phyloP scores from a whole-genome alignment of 1,140 invertebrate genomes.

The Mercenaria mercenaria region DNA sequence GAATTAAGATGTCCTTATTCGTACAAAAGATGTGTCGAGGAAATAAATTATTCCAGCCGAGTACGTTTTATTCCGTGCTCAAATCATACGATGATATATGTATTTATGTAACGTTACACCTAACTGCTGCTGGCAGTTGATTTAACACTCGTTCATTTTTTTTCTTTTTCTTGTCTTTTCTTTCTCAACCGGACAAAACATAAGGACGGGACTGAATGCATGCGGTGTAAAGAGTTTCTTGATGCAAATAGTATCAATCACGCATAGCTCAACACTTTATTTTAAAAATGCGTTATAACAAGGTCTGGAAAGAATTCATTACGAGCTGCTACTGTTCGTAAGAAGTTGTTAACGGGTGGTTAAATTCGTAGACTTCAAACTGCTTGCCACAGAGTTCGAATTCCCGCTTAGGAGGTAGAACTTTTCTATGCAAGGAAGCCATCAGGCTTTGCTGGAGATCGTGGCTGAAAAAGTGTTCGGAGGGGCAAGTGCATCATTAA shows the following conservation, averaged over 20 bases:
- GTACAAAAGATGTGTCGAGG: neutral
- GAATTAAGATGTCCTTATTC: conserved; percentile 9
- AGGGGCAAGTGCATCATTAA: too few relatives aligned
- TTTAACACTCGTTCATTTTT: neutral
- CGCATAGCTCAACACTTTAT: too few relatives aligned
- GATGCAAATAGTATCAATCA: neutral
- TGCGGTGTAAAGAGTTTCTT: neutral
- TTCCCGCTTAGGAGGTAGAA: too few relatives aligned
- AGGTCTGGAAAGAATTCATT: too few relatives aligned
- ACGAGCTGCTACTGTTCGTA: too few relatives aligned
- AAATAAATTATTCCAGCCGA: conserved; percentile 10
- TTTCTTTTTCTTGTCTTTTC: neutral
- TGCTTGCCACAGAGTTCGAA: too few relatives aligned
- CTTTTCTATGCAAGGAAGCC: too few relatives aligned
- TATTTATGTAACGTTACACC: conserved; percentile 49
- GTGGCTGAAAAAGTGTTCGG: too few relatives aligned
- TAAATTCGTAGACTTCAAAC: too few relatives aligned
- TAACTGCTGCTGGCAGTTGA: conserved; percentile 18
- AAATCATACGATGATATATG: conserved; percentile 30
- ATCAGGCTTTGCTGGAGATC: too few relatives aligned
- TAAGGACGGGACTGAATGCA: neutral
- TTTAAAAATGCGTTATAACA: too few relatives aligned
- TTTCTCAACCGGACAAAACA: neutral
- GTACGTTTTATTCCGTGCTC: neutral
- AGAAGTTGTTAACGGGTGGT: too few relatives aligned